Base-by-base conservation (phyloP, 2,888 invertebrate genomes). In the Mechanitis mazaeus region DNA sequence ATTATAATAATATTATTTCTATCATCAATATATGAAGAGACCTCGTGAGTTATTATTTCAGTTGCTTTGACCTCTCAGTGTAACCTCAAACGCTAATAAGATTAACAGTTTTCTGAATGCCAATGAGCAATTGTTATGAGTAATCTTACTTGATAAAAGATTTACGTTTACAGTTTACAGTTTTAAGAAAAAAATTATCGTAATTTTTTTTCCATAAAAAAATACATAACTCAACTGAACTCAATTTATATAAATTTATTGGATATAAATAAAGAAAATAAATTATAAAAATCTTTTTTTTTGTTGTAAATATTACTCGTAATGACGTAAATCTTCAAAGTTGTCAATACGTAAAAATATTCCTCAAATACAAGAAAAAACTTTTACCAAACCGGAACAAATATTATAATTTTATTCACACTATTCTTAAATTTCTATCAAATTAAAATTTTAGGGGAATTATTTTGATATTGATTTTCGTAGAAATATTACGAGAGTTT, bases 101-200 rank as follows among this genome's bases (percentile, higher is more conserved):
- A 83, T 86, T 83, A 85, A 75, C 79, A 73, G 74, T 77, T 77
- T 75, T 70, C 71, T 73, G 67, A 76, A 71, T 68, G 67, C 67
- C 70, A 67, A 66, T 78, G 74, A 74, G 73, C 71, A 70, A 74
- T 72, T 67, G 60, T 66, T 63, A 65, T 77, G 78, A 80, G 75
- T 75, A 76, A 77, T 68, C 60, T 63, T 66, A 60, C 54, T 64
- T 61, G 66, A 66, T 67, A 72, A 66, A 59, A 9, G 9, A 42
- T 42, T 35, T 35, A 6, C 35, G 35, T 35, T 35, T 35, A 35
- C 35, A 35, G 6, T 35, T 35, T 5, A 35, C 35, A 35, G 1
- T 35, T 35, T 35, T 35, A 4, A 47, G n/a, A 20, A 20, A 20
- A 20, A 20, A 20, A 20, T 20, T 20, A 20, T 20, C 20, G 20